Base-by-base conservation (phyloP, 2,888 invertebrate species). In the Pristionchus fissidentatus region DNA sequence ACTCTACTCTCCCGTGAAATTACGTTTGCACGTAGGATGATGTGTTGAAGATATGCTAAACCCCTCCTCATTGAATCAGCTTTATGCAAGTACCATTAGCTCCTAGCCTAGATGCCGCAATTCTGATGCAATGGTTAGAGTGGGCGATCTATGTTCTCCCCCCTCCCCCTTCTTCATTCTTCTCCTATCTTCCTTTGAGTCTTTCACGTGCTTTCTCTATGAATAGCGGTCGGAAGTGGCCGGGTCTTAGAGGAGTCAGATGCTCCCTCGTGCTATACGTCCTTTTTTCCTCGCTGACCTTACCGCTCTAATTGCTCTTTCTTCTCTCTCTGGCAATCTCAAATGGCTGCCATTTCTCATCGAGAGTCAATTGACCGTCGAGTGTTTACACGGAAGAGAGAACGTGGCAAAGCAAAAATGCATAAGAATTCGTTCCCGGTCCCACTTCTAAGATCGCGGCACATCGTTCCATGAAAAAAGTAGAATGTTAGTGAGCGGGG, bases 121-220 rank as follows among this genome's bases (percentile, higher is more conserved):
- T 70, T 70, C 41, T 70, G 70, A 70, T 70, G 70, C 70, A 70
- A 70, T 55, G 62, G 38, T 32, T 8, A 29, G 32, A 32, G 32
- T 10, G 0, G 62, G 38, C n/a, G 70, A 10, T 29, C n/a, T 41
- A n/a, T 70, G 32, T 7, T 3, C 15, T 2, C 3, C 15, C n/a
- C 43, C 38, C 8, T 41, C 70, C 43, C 3, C n/a, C 15, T 13
- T 70, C 41, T 8, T 60, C 60, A 60, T n/a, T n/a, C 60, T 29
- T 13, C 29, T 60, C 52, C 52, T 52, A n/a, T 13, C 19, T 52
- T 52, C 52, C 52, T 52, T 15, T 52, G 5, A 13, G 52, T n/a
- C 4, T 13, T 52, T 52, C 52, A 8, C 52, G n/a, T 15, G 5
- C 52, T 15, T n/a, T 52, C 52, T 52, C 15, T 15, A 3, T n/a